phyloP scores from a whole-genome alignment of 2,888 invertebrate genomes.

The Bembecia ichneumoniformis region DNA sequence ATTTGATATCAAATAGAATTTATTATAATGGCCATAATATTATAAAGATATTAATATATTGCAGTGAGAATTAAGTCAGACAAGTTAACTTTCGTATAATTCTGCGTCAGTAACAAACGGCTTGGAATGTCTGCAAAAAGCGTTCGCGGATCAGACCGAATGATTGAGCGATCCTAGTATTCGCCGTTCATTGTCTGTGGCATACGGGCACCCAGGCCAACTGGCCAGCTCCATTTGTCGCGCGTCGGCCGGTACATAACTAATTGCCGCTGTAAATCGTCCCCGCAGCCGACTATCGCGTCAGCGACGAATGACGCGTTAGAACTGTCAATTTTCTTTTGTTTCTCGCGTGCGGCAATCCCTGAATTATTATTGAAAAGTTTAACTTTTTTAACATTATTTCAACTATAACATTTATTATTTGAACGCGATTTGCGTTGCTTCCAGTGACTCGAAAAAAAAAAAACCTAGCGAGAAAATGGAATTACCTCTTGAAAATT shows the following conservation, averaged over 20 bases:
- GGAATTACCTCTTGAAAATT: too few species aligned
- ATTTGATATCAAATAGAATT: too few species aligned
- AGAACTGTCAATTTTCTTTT: neutral
- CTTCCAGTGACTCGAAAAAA: too few species aligned
- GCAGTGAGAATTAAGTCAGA: too few species aligned
- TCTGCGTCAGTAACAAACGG: neutral
- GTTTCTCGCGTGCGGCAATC: neutral
- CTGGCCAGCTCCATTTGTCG: constrained; percentile 46
- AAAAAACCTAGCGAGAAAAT: too few species aligned
- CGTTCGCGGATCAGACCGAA: constrained; percentile 15
- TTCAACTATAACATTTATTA: too few species aligned
- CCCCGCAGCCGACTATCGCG: constrained; percentile 16
- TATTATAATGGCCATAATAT: too few species aligned
- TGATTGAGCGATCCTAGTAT: constrained; percentile 40
- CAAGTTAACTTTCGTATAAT: too few species aligned
- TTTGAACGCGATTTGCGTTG: too few species aligned
- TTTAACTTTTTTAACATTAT: too few species aligned
- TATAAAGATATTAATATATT: too few species aligned
- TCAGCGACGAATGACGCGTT: constrained; percentile 13
- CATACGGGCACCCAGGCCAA: constrained; percentile 27
- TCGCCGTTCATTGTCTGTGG: constrained; percentile 45
- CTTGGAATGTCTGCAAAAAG: neutral
- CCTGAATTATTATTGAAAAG: too few species aligned
- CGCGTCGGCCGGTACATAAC: constrained; percentile 49
- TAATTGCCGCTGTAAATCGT: constrained; percentile 63